phyloP scores from a whole-genome alignment of 1,140 invertebrate genomes.

The Idris sp. region DNA sequence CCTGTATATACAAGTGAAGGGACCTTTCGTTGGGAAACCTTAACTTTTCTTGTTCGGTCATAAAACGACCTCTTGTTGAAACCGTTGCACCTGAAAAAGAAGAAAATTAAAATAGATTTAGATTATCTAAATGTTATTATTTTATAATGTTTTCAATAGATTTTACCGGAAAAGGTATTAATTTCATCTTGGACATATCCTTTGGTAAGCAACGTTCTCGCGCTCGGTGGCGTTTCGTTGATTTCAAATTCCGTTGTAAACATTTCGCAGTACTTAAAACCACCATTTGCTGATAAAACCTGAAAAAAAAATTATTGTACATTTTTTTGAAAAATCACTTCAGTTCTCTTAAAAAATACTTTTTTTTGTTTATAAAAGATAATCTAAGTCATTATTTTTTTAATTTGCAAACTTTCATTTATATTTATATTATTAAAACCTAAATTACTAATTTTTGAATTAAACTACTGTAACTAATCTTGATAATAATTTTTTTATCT shows the following conservation, averaged over 20 bases:
- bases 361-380: no score
- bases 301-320: constrained; percentile 23
- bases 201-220: constrained; percentile 81
- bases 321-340: not conserved
- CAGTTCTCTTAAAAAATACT: not conserved
- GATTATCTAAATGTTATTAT: no score
- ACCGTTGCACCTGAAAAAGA: constrained; percentile 78
- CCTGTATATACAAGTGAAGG: constrained; percentile 82
- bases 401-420: no score
- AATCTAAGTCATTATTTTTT: no score
- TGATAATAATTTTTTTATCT: no score
- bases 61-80: constrained; percentile 82
- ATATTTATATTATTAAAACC: no score
- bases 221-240: constrained; percentile 81
- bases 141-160: not conserved
- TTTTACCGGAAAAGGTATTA: constrained; percentile 76
- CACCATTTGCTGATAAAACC: constrained; percentile 70
- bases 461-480: no score
- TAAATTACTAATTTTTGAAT: no score
- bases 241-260: constrained; percentile 82
- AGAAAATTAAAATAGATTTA: not conserved
- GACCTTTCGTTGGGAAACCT: constrained; percentile 80
- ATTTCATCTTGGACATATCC: constrained; percentile 83
- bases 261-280: constrained; percentile 75
- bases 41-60: constrained; percentile 80